Evolutionary conservation across 2,797 vertebrate genomes (phyloP), one percentile per base, ranked within the genome.

Genomic region (Muraenolepis orangiensis): DNA sequence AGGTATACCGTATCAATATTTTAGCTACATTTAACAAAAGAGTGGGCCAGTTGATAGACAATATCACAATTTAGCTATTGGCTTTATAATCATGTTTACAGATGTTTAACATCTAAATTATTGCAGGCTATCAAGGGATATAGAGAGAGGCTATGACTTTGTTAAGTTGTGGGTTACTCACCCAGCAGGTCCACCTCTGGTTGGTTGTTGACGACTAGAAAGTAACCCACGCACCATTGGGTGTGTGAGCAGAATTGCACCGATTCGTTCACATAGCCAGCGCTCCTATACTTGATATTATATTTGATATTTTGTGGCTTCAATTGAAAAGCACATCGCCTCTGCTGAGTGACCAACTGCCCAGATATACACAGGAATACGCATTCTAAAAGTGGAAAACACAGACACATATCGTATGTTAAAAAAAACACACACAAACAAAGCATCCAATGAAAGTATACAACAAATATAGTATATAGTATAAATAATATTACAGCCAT

Each of bases 221-320:
- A 92, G 75, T 85, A 87, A 7, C 84, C 90, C 31, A 88, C 79
- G 28, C 93, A 93, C 80, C 91, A 93, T 2, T 20, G 12, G 0
- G 87, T 87, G 72, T 75, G 74, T 14, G 87, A 74, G 72, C 93
- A 93, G 38, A 80, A 23, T 81, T 93, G 92, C 72, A 86, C 81
- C 0, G 88, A 87, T 13, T 80, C 91, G 0, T 29, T 92, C 77
- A 93, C 89, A 11, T 80, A 78, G 11, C 91, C 91, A 26, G 34
- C 91, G 0, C 23, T 91, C 77, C 93, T 89, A 8, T 80, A 80
- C 10, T 90, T 90, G 14, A 28, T 77, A 29, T 0, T 13, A 23
- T 73, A 82, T 29, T 18, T 40, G 1, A 14, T 3, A 69, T 83
- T 85, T 0, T 34, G 28, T 1, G 69, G 11, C n/a, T 70, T 83